Conservation (phyloP, 2,113 vertebrate species). For the Motacilla tschutschensis region DNA sequence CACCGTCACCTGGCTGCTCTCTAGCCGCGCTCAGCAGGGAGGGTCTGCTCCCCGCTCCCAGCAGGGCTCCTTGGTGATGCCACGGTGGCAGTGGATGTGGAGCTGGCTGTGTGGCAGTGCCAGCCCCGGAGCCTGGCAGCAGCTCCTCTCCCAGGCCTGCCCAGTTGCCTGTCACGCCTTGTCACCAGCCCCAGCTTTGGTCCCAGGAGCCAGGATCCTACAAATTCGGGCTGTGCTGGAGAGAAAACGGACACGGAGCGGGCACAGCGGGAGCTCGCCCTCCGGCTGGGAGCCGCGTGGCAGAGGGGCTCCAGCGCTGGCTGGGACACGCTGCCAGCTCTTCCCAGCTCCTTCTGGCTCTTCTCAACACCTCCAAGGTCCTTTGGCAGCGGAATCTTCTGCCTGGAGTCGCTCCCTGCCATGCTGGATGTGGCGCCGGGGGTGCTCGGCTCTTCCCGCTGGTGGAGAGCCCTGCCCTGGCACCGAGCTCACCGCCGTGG, state of each 20-base stretch:
- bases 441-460: background rate
- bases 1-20: background rate
- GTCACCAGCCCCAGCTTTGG: background rate
- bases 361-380: background rate
- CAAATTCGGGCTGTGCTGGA: background rate
- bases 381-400: background rate
- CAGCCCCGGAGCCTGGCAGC: background rate
- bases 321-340: background rate
- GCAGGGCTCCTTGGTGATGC: accelerated
- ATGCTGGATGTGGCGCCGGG: accelerated
- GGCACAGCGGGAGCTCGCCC: background rate
- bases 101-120: background rate
- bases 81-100: accelerated
- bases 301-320: background rate
- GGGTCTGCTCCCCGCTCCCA: accelerated
- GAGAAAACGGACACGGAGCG: background rate
- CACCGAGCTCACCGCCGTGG: accelerated
- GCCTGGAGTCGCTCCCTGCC: background rate
- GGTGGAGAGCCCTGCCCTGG: background rate
- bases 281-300: background rate
- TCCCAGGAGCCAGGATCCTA: conserved; percentile 2
- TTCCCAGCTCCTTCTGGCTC: background rate
- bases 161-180: background rate
- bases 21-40: background rate
- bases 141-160: background rate